Evolutionary conservation across 2,797 vertebrate species (phyloP).

Genomic region (Poecilia picta): DNA sequence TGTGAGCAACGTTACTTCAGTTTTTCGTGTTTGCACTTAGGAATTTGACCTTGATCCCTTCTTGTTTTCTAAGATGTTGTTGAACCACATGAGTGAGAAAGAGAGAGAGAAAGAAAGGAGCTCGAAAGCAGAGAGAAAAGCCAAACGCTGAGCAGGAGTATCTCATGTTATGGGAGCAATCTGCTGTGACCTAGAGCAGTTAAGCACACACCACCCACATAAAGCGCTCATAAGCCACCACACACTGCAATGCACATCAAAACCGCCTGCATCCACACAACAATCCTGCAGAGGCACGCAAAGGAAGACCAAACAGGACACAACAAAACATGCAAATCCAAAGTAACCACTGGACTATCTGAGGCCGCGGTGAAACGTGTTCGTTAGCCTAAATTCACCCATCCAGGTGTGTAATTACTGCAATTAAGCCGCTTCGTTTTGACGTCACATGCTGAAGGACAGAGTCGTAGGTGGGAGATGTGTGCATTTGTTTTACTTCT

Average conservation of each 20-base stretch:
- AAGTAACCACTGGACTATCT: slow-evolving; percentile 12
- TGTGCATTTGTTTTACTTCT: slow-evolving; percentile 37
- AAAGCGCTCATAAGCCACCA: slow-evolving; percentile 70
- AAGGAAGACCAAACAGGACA: slow-evolving; percentile 18
- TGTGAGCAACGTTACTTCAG: neutral
- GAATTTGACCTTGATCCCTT: slow-evolving; percentile 5
- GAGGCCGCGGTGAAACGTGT: slow-evolving; percentile 16
- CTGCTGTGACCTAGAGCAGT: slow-evolving; percentile 63
- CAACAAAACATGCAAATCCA: slow-evolving; percentile 39
- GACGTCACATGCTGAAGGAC: slow-evolving; percentile 16
- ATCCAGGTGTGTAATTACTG: slow-evolving; percentile 15
- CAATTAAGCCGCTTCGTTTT: slow-evolving; percentile 24
- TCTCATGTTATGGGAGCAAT: slow-evolving; percentile 68
- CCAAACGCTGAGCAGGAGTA: slow-evolving; percentile 62
- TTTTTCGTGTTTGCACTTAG: neutral
- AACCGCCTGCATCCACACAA: slow-evolving; percentile 69
- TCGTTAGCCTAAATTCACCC: slow-evolving; percentile 30
- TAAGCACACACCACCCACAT: slow-evolving; percentile 73
- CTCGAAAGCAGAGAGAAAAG: slow-evolving; percentile 36
- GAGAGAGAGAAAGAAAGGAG: slow-evolving; percentile 17
- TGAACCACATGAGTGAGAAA: slow-evolving; percentile 26
- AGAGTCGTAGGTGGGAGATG: slow-evolving; percentile 33
- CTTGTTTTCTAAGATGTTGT: slow-evolving; percentile 33
- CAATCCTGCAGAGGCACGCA: slow-evolving; percentile 72
- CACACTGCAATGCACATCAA: slow-evolving; percentile 72